phyloP scores from a whole-genome alignment of 1,140 invertebrate species.

The Leptinotarsa texana region DNA sequence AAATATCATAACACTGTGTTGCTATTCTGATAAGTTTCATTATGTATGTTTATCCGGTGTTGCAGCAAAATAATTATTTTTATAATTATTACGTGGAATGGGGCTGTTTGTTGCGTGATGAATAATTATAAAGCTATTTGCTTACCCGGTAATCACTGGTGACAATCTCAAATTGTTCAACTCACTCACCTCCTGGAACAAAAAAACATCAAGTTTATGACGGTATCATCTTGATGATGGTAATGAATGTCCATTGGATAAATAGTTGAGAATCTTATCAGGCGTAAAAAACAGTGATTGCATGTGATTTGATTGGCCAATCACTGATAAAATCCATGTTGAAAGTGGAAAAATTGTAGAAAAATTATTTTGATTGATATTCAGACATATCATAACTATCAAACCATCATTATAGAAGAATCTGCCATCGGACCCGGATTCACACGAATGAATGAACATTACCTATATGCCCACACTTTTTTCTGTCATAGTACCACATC shows the following conservation, averaged over 20 bases:
- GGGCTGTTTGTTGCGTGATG: constrained; percentile 35
- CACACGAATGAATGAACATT: too few relatives aligned
- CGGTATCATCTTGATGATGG: constrained; percentile 5
- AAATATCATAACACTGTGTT: constrained; percentile 27
- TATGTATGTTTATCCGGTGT: constrained; percentile 53
- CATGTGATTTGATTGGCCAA: too few relatives aligned
- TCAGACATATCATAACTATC: too few relatives aligned
- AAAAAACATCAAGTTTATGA: constrained; percentile 30
- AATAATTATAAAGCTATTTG: constrained; percentile 52
- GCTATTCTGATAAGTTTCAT: constrained; percentile 45
- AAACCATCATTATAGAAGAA: too few relatives aligned
- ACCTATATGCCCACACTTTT: too few relatives aligned
- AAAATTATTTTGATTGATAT: too few relatives aligned
- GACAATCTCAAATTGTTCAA: constrained; percentile 31
- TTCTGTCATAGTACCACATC: too few relatives aligned
- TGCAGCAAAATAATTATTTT: constrained; percentile 45
- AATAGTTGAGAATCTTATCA: too few relatives aligned
- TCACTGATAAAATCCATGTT: too few relatives aligned
- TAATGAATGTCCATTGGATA: neutral
- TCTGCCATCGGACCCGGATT: too few relatives aligned
- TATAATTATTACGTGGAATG: constrained; percentile 44
- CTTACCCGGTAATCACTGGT: constrained; percentile 43
- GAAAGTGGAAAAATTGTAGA: too few relatives aligned
- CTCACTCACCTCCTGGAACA: constrained; percentile 50
- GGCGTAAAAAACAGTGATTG: too few relatives aligned